A percentile compares a stretch with the other conserved stretches of the same genome.
Evolutionary conservation across 2,888 invertebrate genomes (phyloP).

Genomic region (Ectemnius cavifrons): DNA sequence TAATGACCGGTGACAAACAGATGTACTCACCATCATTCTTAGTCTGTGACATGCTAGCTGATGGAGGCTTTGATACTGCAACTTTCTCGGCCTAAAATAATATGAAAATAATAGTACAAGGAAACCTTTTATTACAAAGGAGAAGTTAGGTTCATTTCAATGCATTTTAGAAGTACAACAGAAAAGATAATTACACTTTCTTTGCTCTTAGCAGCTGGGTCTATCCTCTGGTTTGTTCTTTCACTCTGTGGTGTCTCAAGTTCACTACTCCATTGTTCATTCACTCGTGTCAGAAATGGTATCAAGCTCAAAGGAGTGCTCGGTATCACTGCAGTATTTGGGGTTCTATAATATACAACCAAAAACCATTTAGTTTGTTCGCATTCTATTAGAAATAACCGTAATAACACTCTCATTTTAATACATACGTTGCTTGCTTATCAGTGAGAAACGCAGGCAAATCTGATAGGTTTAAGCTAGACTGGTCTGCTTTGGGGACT

Average conservation of each 20-base stretch:
- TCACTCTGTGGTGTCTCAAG: conserved; percentile 67
- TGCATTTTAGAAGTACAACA: not conserved
- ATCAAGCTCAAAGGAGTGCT: conserved; percentile 63
- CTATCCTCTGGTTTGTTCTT: conserved; percentile 21
- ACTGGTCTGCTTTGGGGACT: not conserved
- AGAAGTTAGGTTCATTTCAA: too few species aligned
- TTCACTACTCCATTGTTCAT: conserved; percentile 67
- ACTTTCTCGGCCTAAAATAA: conserved; percentile 31
- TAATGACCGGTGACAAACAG: conserved; percentile 60
- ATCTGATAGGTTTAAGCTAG: conserved; percentile 9
- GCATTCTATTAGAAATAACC: too few species aligned
- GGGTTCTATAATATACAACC: conserved; percentile 47
- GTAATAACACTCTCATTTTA: too few species aligned
- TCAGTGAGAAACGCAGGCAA: not conserved
- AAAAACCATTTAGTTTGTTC: not conserved
- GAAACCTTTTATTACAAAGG: not conserved
- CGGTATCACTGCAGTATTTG: conserved; percentile 60
- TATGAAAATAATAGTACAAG: not conserved
- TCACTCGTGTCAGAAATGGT: conserved; percentile 63
- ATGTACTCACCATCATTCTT: conserved; percentile 40
- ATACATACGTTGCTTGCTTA: too few species aligned
- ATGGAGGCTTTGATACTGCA: conserved; percentile 12
- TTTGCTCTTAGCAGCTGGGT: conserved; percentile 34
- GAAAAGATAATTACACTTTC: conserved; percentile 21
- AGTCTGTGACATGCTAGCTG: conserved; percentile 36